phyloP scores from a whole-genome alignment of 2,888 invertebrate genomes.

The Nasonovia ribisnigri region DNA sequence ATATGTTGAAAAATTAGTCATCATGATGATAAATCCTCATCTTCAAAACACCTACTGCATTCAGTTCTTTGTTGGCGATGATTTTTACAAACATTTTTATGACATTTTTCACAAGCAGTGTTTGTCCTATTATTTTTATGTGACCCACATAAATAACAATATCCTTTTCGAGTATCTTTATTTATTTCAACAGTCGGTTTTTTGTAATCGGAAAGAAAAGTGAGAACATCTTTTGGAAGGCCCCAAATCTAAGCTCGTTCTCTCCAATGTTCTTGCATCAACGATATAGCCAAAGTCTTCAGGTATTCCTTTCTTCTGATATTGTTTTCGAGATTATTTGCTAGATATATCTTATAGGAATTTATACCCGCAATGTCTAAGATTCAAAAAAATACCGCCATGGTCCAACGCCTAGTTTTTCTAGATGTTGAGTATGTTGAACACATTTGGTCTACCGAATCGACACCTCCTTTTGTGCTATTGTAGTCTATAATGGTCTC shows the following conservation, averaged over 20 bases:
- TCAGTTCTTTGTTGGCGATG: neutral
- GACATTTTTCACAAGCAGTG: conserved; percentile 10
- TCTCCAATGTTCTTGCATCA: conserved; percentile 6
- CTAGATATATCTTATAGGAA: conserved; percentile 30
- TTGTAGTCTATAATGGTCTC: neutral
- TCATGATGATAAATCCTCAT: neutral
- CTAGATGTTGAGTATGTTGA: neutral
- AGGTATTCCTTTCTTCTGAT: neutral
- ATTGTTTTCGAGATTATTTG: neutral
- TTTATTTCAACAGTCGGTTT: neutral
- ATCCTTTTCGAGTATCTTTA: conserved; percentile 1
- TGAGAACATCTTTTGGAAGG: conserved; percentile 1
- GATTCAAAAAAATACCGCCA: neutral
- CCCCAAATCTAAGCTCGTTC: neutral
- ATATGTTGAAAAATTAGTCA: conserved; percentile 8
- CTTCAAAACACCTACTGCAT: conserved; percentile 18
- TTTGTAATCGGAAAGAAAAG: too few species aligned
- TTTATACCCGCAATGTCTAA: neutral
- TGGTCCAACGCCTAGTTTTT: neutral
- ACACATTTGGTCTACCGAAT: conserved; percentile 41
- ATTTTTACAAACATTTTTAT: conserved; percentile 13
- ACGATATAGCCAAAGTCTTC: neutral
- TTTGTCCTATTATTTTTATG: conserved; percentile 19
- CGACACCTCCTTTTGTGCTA: too few species aligned
- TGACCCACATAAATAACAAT: conserved; percentile 24